phyloP scores from a whole-genome alignment of 2,113 vertebrate species.

The Syrrhaptes paradoxus region DNA sequence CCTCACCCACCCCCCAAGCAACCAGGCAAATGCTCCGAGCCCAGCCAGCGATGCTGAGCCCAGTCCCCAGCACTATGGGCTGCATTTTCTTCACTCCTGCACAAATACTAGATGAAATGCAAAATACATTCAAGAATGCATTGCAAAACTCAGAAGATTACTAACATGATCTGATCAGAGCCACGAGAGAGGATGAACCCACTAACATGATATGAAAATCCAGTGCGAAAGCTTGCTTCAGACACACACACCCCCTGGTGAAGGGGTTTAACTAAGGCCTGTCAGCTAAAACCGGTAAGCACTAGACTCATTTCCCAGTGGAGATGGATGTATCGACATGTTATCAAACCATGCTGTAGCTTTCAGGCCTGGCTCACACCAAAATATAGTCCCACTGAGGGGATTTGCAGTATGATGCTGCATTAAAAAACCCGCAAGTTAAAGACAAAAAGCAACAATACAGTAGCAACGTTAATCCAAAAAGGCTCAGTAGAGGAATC shows the following conservation, averaged over 20 bases:
- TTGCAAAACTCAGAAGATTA: neutral
- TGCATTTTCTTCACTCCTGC: neutral
- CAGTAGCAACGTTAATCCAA: neutral
- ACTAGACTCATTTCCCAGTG: neutral
- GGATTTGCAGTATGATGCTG: neutral
- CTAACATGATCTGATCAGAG: rapidly evolving
- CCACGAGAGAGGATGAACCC: neutral
- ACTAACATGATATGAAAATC: rapidly evolving
- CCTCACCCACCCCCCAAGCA: too few relatives aligned
- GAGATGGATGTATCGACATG: neutral
- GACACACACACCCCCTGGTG: rapidly evolving
- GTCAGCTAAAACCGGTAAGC: neutral
- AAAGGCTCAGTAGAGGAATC: neutral
- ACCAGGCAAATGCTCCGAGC: rapidly evolving
- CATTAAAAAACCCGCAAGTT: neutral
- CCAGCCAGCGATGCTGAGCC: rapidly evolving
- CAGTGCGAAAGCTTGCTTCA: neutral
- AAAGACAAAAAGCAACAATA: neutral
- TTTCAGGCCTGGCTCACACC: neutral
- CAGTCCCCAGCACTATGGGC: rapidly evolving
- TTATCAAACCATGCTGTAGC: rapidly evolving
- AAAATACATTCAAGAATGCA: rapidly evolving
- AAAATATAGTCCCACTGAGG: neutral
- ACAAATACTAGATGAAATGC: neutral
- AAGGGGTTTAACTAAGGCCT: neutral